A percentile compares a stretch with the other conserved stretches of the same genome.
Conservation (phyloP, 2,888 invertebrate genomes). For the Ophraella communa region DNA sequence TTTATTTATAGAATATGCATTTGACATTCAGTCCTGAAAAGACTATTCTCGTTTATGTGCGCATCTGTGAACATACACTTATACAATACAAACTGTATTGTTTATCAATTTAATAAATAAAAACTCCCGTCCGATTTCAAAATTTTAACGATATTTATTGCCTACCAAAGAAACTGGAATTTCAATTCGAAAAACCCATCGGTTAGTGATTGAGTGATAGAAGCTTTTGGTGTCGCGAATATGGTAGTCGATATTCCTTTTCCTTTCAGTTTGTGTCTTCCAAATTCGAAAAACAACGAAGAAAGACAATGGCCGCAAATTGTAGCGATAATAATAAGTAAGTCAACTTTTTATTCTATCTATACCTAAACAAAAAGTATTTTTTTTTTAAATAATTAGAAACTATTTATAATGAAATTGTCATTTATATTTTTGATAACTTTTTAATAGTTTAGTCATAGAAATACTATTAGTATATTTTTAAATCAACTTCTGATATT, state of each 20-base stretch:
- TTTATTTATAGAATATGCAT: neutral
- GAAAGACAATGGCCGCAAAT: slow-evolving; percentile 27
- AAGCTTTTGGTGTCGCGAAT: neutral
- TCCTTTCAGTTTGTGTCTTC: slow-evolving; percentile 1
- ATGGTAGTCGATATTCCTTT: neutral
- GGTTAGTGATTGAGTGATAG: neutral
- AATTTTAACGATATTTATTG: neutral
- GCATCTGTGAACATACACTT: no score
- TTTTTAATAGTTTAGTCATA: no score
- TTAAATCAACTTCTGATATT: no score
- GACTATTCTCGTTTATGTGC: neutral
- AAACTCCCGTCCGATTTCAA: neutral
- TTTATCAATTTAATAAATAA: neutral
- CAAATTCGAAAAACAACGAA: slow-evolving; percentile 3
- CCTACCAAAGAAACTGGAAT: neutral
- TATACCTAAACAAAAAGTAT: neutral
- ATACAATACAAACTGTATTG: no score
- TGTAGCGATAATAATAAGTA: slow-evolving; percentile 22
- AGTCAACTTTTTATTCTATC: neutral
- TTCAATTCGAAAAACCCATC: neutral
- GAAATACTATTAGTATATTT: no score
- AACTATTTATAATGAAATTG: no score
- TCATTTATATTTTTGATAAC: no score
- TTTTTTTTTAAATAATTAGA: no score
- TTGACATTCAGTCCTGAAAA: neutral